These are phyloP conservation scores for Hippopotamus amphibius DNA, from an alignment of 2,113 vertebrate species.

Conservation along the genomic window DNA sequence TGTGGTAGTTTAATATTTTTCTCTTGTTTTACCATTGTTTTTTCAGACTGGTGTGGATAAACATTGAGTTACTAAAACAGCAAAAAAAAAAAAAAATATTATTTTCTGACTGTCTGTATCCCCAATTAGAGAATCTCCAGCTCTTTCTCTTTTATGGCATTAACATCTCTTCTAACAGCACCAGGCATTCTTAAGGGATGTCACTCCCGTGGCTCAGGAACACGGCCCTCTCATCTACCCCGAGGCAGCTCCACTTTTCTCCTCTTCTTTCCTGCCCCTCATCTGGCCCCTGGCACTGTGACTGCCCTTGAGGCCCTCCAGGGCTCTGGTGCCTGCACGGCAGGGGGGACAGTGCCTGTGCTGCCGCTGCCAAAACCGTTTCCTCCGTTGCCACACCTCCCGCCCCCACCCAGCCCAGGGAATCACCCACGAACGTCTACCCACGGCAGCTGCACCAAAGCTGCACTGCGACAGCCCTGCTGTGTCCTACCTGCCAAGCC, in stretches of 20 bases:
- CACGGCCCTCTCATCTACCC: background rate
- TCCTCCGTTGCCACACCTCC: background rate
- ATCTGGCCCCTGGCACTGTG: too few species aligned
- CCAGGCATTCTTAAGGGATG: background rate
- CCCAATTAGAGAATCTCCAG: background rate
- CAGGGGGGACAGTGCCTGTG: background rate
- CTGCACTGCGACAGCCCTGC: background rate
- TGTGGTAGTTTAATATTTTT: background rate
- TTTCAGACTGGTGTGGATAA: background rate
- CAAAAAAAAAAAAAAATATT: background rate
- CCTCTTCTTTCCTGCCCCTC: background rate
- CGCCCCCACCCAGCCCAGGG: rapidly evolving
- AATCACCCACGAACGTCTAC: rapidly evolving
- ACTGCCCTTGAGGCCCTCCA: background rate
- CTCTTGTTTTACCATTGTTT: background rate
- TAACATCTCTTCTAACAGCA: background rate
- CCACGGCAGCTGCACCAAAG: background rate
- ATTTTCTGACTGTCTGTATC: background rate
- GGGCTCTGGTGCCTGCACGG: background rate
- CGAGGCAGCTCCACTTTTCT: too few species aligned
- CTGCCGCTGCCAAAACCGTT: background rate
- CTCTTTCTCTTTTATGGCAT: background rate
- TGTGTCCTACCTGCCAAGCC: background rate
- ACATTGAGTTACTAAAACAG: background rate
- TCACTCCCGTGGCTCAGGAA: background rate